Evolutionary conservation across 2,113 vertebrate species (phyloP).

Genomic region (Chaetura pelagica): DNA sequence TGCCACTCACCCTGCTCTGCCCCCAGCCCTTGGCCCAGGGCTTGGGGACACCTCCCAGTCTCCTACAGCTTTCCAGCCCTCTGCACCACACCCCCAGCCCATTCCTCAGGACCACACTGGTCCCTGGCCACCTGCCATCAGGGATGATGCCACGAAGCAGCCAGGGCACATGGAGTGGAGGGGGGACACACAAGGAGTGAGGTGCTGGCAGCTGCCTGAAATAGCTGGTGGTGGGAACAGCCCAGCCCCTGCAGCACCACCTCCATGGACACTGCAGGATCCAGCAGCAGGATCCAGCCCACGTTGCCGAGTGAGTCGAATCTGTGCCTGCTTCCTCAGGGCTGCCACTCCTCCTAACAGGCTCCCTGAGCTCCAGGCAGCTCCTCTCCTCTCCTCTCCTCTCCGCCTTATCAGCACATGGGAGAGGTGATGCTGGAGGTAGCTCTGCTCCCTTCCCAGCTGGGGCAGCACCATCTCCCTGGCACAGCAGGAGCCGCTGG

Average conservation of each 20-base stretch:
- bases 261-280: not conserved
- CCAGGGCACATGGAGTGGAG: accelerated
- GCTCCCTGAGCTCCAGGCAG: not conserved
- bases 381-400: not conserved
- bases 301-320: not conserved
- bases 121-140: not conserved
- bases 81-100: not conserved
- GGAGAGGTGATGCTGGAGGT: not conserved
- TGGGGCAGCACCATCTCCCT: not conserved
- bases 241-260: not conserved
- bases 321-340: not conserved
- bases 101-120: accelerated
- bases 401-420: not conserved
- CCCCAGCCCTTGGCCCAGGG: not conserved
- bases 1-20: not conserved
- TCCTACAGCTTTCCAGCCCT: not conserved
- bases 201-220: not conserved
- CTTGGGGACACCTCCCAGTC: not conserved
- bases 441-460: not conserved
- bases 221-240: not conserved
- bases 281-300: constrained; percentile 49
- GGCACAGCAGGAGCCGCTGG: not conserved
- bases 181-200: not conserved
- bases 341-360: not conserved
- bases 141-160: not conserved